Base-by-base conservation (phyloP, 37 sponge, comb jelly and placozoan species). In the Halichondria panicea region DNA sequence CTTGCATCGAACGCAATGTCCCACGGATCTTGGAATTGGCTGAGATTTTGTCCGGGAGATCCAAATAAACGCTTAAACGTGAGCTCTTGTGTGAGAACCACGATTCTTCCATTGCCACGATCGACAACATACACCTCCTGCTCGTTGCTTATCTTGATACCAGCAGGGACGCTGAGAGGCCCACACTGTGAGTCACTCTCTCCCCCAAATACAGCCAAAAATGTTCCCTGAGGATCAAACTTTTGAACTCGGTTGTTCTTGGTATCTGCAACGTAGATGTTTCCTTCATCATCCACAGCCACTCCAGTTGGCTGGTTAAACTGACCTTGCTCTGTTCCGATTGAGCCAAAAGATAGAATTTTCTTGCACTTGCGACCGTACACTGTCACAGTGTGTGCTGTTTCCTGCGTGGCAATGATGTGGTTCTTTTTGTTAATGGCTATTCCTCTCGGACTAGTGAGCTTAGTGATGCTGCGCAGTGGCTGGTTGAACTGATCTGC, bases 231-330 rank as follows among this genome's bases (percentile, higher is more conserved):
- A 18, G 64, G 32, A 42, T 66, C 59, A 37, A 85, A 71, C 36
- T 85, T 85, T 59, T 78, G 71, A n/a, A 85, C 28, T 15, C 78
- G 66, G 52, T 85, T 78, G 48, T 85, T 85, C 42, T 78, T 85
- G 79, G 68, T 85, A 48, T 85, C 86, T 12, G 79, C 75, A 8
- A 85, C 79, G 52, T 85, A 85, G 2, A 85, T 72, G 63, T 28
- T 72, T 13, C 72, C 74, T 3, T 8, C 41, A 4, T 4, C 32
- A 64, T 85, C 86, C 18, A 77, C 66, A 25, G 86, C 67, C 2
- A 85, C 73, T 44, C 86, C 86, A 45, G 57, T 65, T 0, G 86
- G 86, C 15, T 63, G 57, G 67, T 62, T 85, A 34, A 85, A 72
- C 25, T 71, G 66, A 38, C 71, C 71, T 21, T 78, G 48, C 12